A percentile compares a stretch with the other conserved stretches of the same genome.
Evolutionary conservation across 2,113 vertebrate species (phyloP).

Genomic region (Proteles cristata): DNA sequence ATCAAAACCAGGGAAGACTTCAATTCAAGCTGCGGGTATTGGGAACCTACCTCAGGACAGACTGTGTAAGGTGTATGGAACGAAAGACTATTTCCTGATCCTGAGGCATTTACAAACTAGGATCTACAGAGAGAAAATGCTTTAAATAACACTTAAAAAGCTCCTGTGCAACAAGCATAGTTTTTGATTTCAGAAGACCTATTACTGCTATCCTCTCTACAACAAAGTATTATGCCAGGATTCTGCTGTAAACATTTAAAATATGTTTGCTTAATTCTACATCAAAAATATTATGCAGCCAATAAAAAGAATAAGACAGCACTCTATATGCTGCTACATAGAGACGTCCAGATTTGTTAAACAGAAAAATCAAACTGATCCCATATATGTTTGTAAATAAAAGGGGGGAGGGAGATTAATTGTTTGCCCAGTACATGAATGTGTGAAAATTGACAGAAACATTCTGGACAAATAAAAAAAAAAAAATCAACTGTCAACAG

Average conservation of each 20-base stretch:
- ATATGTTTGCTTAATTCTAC: background rate
- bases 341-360: background rate
- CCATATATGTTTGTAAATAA: background rate
- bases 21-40: background rate
- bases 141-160: background rate
- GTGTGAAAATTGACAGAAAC: background rate
- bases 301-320: background rate
- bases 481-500: background rate
- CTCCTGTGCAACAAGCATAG: background rate
- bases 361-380: background rate
- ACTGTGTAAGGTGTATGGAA: accelerated
- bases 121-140: background rate
- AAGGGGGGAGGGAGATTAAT: background rate
- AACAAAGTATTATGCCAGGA: background rate
- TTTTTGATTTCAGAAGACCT: background rate
- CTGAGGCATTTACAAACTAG: background rate
- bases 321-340: background rate
- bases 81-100: background rate
- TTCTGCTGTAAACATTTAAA: background rate
- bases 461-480: background rate
- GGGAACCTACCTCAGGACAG: background rate
- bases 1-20: constrained; percentile 1
- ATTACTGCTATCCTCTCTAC: background rate
- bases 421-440: background rate
- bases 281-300: background rate